A percentile compares a stretch with the other conserved stretches of the same genome.
Evolutionary conservation across 2,113 vertebrate species (phyloP).

Genomic region (Abramis brama): DNA sequence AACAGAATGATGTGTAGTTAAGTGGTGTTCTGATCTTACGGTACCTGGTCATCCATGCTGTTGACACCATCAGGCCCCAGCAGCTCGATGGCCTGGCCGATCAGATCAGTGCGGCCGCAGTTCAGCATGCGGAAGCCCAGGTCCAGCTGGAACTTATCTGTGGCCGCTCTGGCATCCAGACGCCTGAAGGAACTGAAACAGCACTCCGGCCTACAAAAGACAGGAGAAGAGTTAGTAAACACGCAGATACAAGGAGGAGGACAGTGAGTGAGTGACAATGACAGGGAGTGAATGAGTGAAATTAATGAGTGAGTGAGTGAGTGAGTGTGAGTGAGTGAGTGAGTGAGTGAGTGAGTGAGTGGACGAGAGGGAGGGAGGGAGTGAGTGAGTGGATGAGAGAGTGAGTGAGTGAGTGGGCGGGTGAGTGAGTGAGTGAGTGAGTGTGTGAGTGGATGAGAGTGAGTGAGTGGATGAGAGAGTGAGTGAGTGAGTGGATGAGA

Average conservation of each 20-base stretch:
- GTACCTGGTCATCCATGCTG: constrained; percentile 97
- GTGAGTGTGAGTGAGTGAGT: not conserved
- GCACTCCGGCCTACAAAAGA: constrained; percentile 85
- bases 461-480: not conserved
- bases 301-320: no score
- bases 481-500: no score
- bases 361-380: no score
- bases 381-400: no score
- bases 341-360: no score
- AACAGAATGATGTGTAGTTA: constrained; percentile 4
- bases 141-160: constrained; percentile 93
- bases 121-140: constrained; percentile 97
- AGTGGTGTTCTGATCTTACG: not conserved
- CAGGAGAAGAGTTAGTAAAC: not conserved
- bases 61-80: constrained; percentile 92
- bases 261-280: no score
- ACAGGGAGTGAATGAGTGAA: no score
- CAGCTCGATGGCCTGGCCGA: constrained; percentile 89
- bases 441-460: not conserved
- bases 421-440: not conserved
- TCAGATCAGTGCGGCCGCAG: constrained; percentile 95
- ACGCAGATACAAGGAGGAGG: no score
- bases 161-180: constrained; percentile 91
- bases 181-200: constrained; percentile 96
- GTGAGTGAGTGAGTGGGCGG: no score